A percentile compares a stretch with the other conserved stretches of the same genome.
Conservation (phyloP, 2,888 invertebrate species). For the Drosophila nr. medialis region DNA sequence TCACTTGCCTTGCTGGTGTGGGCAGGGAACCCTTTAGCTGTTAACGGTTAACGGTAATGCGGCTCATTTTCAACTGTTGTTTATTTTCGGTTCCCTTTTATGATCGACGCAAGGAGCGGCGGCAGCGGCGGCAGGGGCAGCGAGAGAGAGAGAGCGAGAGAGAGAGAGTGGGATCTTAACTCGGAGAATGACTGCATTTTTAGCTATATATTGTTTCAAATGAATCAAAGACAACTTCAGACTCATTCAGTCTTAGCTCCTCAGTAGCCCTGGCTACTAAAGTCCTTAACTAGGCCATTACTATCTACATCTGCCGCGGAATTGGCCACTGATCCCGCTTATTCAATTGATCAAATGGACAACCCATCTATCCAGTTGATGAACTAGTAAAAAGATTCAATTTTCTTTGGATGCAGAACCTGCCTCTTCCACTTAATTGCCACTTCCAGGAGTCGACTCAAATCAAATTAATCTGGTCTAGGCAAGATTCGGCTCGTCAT, state of each 20-base stretch:
- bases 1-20: background rate
- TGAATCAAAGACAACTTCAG: background rate
- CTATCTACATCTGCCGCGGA: background rate
- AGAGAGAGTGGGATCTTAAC: background rate
- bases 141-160: no score
- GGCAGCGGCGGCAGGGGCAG: background rate
- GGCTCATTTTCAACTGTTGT: conserved; percentile 57
- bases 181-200: background rate
- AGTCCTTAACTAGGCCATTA: background rate
- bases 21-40: conserved; percentile 50
- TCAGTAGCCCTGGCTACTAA: background rate
- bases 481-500: background rate
- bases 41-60: conserved; percentile 71
- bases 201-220: no score
- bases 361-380: background rate
- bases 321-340: background rate
- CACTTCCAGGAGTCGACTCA: background rate
- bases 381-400: background rate
- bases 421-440: background rate
- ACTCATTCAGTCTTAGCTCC: background rate
- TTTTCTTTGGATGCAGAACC: no score
- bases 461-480: background rate
- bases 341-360: no score
- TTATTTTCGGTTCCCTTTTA: conserved; percentile 44
- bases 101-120: conserved; percentile 20